Evolutionary conservation across 1,140 invertebrate genomes (phyloP).

Genomic region (Chironomus striatipennis): DNA sequence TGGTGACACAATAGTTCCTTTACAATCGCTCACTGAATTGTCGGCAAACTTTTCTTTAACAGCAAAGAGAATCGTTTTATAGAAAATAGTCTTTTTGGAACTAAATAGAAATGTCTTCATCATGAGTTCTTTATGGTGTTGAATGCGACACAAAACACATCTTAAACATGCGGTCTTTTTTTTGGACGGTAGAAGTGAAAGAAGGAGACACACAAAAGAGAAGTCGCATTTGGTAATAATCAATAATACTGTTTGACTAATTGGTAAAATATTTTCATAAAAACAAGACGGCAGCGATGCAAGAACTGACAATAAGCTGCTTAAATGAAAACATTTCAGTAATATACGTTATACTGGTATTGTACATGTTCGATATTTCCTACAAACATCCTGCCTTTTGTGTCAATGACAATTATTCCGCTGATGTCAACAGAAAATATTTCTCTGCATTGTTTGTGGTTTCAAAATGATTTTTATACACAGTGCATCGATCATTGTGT

Average conservation of each 20-base stretch:
- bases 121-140: neutral
- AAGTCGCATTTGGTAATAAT: constrained; percentile 20
- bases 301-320: neutral
- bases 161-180: constrained; percentile 21
- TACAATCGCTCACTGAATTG: neutral
- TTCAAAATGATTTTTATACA: too few relatives aligned
- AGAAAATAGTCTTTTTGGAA: neutral
- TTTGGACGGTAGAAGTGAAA: neutral
- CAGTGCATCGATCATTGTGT: too few relatives aligned
- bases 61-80: neutral
- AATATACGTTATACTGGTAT: too few relatives aligned
- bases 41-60: neutral
- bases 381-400: too few relatives aligned
- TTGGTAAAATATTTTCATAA: constrained; percentile 18
- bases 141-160: constrained; percentile 21
- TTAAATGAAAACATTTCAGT: neutral
- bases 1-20: constrained; percentile 6
- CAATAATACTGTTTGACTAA: constrained; percentile 20
- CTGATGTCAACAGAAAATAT: too few relatives aligned
- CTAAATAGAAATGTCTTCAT: neutral
- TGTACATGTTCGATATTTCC: too few relatives aligned
- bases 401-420: too few relatives aligned
- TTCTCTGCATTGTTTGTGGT: too few relatives aligned
- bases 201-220: neutral
- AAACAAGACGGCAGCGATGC: neutral